Base-by-base conservation (phyloP, 2,797 vertebrate genomes). In the Eulemur mongoz region DNA sequence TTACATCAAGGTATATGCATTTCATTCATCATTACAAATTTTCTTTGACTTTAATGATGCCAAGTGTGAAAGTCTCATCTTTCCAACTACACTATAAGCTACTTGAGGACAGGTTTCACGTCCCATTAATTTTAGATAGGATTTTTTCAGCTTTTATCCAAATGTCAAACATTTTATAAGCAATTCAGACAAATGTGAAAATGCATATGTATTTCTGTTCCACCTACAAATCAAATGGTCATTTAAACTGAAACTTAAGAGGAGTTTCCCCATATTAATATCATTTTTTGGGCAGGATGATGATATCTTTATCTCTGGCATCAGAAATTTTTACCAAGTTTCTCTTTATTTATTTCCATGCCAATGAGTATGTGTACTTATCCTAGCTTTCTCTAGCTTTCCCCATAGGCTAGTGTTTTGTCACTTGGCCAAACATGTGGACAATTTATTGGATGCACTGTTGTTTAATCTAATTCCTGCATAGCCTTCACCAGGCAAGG, bases 351-450 rank as follows among this genome's bases (percentile, higher is more conserved):
- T 80, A 89, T 84, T 73, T 94, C 78, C 12, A 70, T 83, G 69
- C 35, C 40, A 92, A 67, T 67, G 12, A 79, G 45, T 63, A 27
- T 91, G 18, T 78, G 30, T 91, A 69, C 30, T 96, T 91, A 52
- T 83, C 48, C 57, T 69, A 78, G 67, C 45, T 61, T 96, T 88
- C 50, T 94, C 80, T 80, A 80, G 38, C 25, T 93, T 94, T 81
- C 30, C 63, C 73, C 54, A 89, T 48, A 86, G 78, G 79, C 79
- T 87, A 83, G 52, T 87, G 48, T 83, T 94, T 91, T 97, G 95
- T 96, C 45, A 92, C 43, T 93, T 95, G 95, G 52, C 79, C 69
- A 98, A 95, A 92, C 32, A 92, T 61, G 22, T 72, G 32, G 61
- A 88, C 93, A 69, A 97, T 96, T 93, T 93, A 79, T 94, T 84